Evolutionary conservation across 1,140 invertebrate species (phyloP).

Genomic region (Drosophila ogumai): DNA sequence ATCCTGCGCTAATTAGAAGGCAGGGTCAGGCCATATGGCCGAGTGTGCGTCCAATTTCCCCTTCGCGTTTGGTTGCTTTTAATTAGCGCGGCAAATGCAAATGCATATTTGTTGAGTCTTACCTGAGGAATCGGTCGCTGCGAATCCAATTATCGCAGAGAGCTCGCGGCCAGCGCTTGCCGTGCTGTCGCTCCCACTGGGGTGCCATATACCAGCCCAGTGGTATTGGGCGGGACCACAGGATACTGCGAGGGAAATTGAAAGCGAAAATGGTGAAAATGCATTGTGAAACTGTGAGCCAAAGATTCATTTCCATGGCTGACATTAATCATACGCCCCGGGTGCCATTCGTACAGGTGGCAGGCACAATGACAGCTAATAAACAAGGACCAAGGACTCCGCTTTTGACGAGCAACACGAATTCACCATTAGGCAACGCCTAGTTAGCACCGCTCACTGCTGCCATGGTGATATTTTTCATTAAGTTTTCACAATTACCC

Average conservation of each 20-base stretch:
- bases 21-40: neutral
- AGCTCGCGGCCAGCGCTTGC: conserved; percentile 91
- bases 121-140: conserved; percentile 91
- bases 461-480: conserved; percentile 59
- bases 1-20: conserved; percentile 46
- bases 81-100: conserved; percentile 68
- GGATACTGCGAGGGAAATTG: conserved; percentile 86
- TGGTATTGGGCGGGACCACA: conserved; percentile 96
- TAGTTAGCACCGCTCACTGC: conserved; percentile 35
- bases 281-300: conserved; percentile 12
- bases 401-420: conserved; percentile 39
- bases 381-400: conserved; percentile 8
- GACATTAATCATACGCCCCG: conserved; percentile 37
- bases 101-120: conserved; percentile 56
- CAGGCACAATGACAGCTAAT: conserved; percentile 9
- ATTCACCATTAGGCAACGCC: conserved; percentile 38
- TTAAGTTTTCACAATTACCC: conserved; percentile 63
- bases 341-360: conserved; percentile 15
- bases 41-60: conserved; percentile 13
- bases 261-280: conserved; percentile 14
- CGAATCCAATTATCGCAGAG: conserved; percentile 95
- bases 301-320: conserved; percentile 13
- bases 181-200: conserved; percentile 93
- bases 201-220: conserved; percentile 95
- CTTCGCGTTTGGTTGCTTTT: conserved; percentile 47